Evolutionary conservation across 2,888 invertebrate genomes (phyloP).

Genomic region (Ochropleura plecta): DNA sequence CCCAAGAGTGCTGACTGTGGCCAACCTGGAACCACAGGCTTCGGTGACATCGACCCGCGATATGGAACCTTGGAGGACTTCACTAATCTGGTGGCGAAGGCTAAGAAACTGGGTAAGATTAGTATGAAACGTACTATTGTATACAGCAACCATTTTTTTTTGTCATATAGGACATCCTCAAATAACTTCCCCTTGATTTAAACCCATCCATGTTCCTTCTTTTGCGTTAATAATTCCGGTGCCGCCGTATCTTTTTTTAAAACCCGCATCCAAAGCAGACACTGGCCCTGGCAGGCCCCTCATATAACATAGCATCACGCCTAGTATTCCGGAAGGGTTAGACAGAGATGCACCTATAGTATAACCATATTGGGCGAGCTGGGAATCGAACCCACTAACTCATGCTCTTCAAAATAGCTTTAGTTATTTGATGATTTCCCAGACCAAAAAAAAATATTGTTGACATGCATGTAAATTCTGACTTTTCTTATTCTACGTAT

Average conservation of each 20-base stretch:
- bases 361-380: neutral
- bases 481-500: too few species aligned
- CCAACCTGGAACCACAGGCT: slow-evolving; percentile 94
- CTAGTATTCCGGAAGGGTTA: neutral
- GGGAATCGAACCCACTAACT: neutral
- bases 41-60: slow-evolving; percentile 92
- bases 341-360: neutral
- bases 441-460: too few species aligned
- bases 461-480: too few species aligned
- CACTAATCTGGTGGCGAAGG: slow-evolving; percentile 86
- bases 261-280: too few species aligned
- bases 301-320: neutral
- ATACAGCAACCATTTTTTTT: neutral
- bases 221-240: too few species aligned
- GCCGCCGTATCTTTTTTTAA: too few species aligned
- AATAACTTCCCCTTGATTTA: too few species aligned
- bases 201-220: too few species aligned
- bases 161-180: too few species aligned
- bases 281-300: too few species aligned
- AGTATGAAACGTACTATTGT: neutral
- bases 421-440: too few species aligned
- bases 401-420: too few species aligned
- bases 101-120: slow-evolving; percentile 83
- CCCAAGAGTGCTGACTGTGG: slow-evolving; percentile 91
- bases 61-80: slow-evolving; percentile 93